phyloP scores from a whole-genome alignment of 1,140 invertebrate species.

The Caenorhabditis tropicalis region DNA sequence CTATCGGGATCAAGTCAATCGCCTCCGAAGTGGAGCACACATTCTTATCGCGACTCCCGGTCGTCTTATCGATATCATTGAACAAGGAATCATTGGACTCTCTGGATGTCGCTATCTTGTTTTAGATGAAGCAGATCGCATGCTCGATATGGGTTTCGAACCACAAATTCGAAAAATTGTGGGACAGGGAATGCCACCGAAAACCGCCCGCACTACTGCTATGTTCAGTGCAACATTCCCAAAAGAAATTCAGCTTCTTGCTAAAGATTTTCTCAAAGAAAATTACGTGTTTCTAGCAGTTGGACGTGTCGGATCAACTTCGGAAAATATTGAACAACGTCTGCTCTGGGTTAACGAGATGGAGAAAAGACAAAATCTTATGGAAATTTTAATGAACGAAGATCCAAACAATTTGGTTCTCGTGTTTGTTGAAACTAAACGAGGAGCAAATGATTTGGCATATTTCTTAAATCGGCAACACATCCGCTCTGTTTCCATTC shows the following conservation, averaged over 20 bases:
- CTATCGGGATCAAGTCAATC: conserved; percentile 71
- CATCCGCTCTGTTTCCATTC: conserved; percentile 87
- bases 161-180: conserved; percentile 93
- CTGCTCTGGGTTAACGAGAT: conserved; percentile 73
- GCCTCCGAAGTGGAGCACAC: conserved; percentile 79
- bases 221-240: conserved; percentile 99
- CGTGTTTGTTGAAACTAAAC: conserved; percentile 98
- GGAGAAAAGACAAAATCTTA: conserved; percentile 91
- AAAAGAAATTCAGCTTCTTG: conserved; percentile 90
- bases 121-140: conserved; percentile 79
- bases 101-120: conserved; percentile 78
- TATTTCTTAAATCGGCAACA: conserved; percentile 81
- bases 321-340: conserved; percentile 99
- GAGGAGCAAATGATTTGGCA: conserved; percentile 93
- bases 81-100: conserved; percentile 84
- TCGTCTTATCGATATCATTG: conserved; percentile 87
- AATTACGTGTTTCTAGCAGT: conserved; percentile 99
- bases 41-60: conserved; percentile 92
- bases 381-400: conserved; percentile 82
- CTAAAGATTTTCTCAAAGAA: conserved; percentile 88
- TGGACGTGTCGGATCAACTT: conserved; percentile 96
- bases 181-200: conserved; percentile 90
- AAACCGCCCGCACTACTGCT: conserved; percentile 90
- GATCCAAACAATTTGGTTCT: conserved; percentile 79
- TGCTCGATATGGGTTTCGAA: conserved; percentile 92